Evolutionary conservation across 53 echinoderm and acorn worm species (phyloP).

Genomic region (Henricia sp.): DNA sequence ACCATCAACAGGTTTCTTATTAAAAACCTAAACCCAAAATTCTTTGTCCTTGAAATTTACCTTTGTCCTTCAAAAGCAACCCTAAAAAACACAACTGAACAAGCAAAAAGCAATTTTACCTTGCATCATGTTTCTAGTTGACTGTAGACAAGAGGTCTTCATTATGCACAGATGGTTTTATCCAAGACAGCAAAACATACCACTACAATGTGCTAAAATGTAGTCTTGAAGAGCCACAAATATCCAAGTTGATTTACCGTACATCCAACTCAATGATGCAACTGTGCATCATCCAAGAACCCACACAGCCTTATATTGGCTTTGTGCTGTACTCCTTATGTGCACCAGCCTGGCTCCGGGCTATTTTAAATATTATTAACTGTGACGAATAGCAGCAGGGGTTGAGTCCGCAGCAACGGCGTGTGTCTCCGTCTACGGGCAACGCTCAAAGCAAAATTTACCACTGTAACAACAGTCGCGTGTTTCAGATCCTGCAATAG

Average conservation of each 20-base stretch:
- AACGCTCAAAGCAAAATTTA: not conserved
- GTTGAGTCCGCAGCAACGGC: constrained; percentile 27
- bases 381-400: constrained; percentile 27
- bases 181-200: not conserved
- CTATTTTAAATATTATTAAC: constrained; percentile 43
- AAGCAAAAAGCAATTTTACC: too few relatives aligned
- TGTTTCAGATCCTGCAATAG: not conserved
- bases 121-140: constrained; percentile 22
- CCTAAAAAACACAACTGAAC: too few relatives aligned
- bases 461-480: constrained; percentile 33
- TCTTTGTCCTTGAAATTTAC: too few relatives aligned
- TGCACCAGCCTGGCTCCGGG: constrained; percentile 33
- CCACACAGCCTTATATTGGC: not conserved
- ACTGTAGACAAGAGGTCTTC: constrained; percentile 31
- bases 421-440: not conserved
- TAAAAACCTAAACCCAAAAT: too few relatives aligned
- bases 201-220: not conserved
- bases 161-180: constrained; percentile 1
- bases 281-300: constrained; percentile 35
- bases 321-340: not conserved
- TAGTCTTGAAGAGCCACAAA: not conserved
- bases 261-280: constrained; percentile 42
- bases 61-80: too few relatives aligned
- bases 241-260: too few relatives aligned
- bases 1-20: too few relatives aligned